Evolutionary conservation across 2,888 invertebrate genomes (phyloP), one percentile per base, ranked within the genome.

Genomic region (Plutella xylostella): DNA sequence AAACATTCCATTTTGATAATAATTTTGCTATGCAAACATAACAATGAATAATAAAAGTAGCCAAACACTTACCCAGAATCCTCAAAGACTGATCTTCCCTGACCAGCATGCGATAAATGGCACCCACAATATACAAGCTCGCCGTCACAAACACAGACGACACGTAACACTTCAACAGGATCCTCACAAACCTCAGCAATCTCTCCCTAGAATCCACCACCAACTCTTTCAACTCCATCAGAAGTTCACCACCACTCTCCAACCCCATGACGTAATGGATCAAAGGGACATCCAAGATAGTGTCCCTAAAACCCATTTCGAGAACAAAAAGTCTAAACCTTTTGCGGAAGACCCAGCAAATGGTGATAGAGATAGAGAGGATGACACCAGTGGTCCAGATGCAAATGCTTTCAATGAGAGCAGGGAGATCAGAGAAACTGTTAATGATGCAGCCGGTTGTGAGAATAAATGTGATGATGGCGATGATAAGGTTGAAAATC

Each of bases 351-450:
- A 67, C 20, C 15, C 79, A 51, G 18, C 74, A 79, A 1, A 82
- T 55, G 0, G 61, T 64, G 3, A 79, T 53, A 1, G 75, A 68
- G 7, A 78, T 72, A 1, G 71, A 70, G 72, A 78, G 73, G 2
- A 79, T 75, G 0, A 76, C 59, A 2, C 74, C 77, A 0, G 80
- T 80, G 0, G 71, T 67, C 79, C 82, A 83, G 31, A 80, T 66
- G 46, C 76, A 74, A n/a, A 75, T 72, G 0, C 74, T 75, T 58
- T 79, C 66, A n/a, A 80, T 78, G 40, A 70, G 73, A 1, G 70
- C 42, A 0, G 65, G 49, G 0, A 72, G 50, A 45, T 83, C 56
- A 0, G 63, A 59, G 1, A 48, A 50, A 39, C 66, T 68, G 5
- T 51, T 45, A 0, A 62, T 47, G 0, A 79, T 71, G 47, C 73